These are phyloP conservation scores for Lithobates pipiens DNA, from an alignment of 2,797 vertebrate species.

Conservation along the genomic window DNA sequence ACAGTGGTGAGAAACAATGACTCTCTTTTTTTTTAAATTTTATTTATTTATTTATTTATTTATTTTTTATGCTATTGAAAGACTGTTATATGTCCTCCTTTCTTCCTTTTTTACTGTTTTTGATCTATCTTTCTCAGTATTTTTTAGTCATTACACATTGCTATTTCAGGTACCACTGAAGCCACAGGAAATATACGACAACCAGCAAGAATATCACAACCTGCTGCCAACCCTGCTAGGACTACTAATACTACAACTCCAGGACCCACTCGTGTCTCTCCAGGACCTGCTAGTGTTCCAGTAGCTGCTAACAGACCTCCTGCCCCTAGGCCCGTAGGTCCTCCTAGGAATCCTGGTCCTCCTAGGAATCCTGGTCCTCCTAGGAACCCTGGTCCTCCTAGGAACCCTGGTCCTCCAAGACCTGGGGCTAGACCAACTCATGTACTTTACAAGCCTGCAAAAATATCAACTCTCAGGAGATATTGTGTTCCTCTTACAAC, in stretches of 20 bases:
- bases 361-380: conserved; percentile 11
- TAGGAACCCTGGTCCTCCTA: conserved; percentile 6
- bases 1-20: too few species aligned
- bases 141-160: background rate
- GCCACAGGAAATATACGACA: background rate
- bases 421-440: background rate
- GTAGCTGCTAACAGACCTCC: background rate
- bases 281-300: background rate
- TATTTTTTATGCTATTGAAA: too few species aligned
- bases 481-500: conserved; percentile 69
- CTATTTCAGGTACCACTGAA: conserved; percentile 31
- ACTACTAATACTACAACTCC: background rate
- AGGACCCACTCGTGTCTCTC: background rate
- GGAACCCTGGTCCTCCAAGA: conserved; percentile 8
- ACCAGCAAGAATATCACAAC: background rate
- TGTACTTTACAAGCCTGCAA: conserved; percentile 25
- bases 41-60: too few species aligned
- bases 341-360: conserved; percentile 15
- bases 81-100: too few species aligned
- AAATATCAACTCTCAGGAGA: conserved; percentile 63
- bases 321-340: background rate
- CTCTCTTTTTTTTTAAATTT: too few species aligned
- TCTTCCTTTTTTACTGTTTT: too few species aligned
- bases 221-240: background rate
- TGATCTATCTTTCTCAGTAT: background rate